A percentile compares a stretch with the other conserved stretches of the same genome.
Conservation (phyloP, 2,797 vertebrate species). For the Halcyon chelicuti region DNA sequence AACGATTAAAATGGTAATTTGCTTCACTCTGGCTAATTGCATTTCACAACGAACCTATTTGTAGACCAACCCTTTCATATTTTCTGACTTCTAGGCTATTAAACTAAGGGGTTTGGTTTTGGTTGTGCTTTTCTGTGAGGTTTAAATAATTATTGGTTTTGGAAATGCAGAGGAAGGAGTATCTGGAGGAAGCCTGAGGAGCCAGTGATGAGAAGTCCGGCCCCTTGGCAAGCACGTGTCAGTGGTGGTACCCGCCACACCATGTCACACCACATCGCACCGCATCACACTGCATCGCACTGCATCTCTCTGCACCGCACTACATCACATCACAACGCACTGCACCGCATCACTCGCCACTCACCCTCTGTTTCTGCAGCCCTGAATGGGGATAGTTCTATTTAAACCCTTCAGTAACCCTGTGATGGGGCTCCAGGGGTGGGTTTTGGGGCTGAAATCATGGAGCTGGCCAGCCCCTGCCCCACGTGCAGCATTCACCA, state of each 20-base stretch:
- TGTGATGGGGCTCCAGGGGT: not conserved
- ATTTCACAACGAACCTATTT: not conserved
- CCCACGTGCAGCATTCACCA: accelerated
- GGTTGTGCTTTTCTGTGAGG: not conserved
- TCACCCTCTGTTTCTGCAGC: not conserved
- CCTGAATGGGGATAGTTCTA: not conserved
- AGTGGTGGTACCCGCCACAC: not conserved
- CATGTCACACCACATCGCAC: not conserved
- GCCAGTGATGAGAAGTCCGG: not conserved
- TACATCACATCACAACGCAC: too few species aligned
- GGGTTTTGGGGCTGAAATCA: not conserved
- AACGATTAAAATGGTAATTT: not conserved
- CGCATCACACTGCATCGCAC: too few species aligned
- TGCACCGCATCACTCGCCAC: not conserved
- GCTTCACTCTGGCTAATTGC: not conserved
- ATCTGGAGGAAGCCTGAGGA: not conserved
- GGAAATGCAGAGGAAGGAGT: not conserved
- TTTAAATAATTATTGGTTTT: not conserved
- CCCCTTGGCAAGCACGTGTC: accelerated
- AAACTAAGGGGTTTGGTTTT: too few species aligned
- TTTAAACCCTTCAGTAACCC: not conserved
- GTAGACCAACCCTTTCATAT: not conserved
- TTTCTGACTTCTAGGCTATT: not conserved
- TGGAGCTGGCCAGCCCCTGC: not conserved
- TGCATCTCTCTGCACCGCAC: too few species aligned